Evolutionary conservation across 2,888 invertebrate species (phyloP).

Genomic region (Xiphydria camelus): DNA sequence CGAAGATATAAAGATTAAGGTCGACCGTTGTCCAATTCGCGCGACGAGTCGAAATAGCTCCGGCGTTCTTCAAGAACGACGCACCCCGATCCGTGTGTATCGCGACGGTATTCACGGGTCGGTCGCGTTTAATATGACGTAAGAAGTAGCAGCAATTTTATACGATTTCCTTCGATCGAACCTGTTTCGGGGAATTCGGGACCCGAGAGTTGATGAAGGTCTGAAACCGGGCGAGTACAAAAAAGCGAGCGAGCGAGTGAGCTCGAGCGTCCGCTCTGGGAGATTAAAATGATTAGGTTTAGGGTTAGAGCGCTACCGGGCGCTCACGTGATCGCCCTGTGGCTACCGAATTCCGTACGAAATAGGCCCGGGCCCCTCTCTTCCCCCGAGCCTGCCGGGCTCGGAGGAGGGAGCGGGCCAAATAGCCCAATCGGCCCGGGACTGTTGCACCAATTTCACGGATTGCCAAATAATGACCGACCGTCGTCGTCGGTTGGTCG

Average conservation of each 20-base stretch:
- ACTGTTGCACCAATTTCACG: conserved; percentile 13
- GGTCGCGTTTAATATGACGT: neutral
- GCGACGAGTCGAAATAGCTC: too few species aligned
- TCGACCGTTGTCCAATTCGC: too few species aligned
- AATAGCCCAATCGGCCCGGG: conserved; percentile 5
- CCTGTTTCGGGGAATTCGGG: conserved; percentile 37
- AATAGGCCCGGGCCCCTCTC: conserved; percentile 60
- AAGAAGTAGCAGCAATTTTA: conserved; percentile 14
- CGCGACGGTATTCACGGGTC: too few species aligned
- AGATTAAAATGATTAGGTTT: conserved; percentile 51
- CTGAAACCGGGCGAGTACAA: conserved; percentile 22
- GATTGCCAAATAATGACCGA: conserved; percentile 14
- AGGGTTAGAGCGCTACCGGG: conserved; percentile 41
- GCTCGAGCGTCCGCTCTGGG: conserved; percentile 14
- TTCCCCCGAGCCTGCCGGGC: conserved; percentile 55
- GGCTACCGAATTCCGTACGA: conserved; percentile 59
- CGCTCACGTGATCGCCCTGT: conserved; percentile 47
- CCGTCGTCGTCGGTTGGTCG: too few species aligned
- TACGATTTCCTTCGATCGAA: conserved; percentile 32
- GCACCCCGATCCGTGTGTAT: too few species aligned
- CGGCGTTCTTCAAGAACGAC: too few species aligned
- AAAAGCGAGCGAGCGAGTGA: conserved; percentile 16
- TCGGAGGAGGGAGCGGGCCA: conserved; percentile 59
- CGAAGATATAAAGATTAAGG: too few species aligned
- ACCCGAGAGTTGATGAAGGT: conserved; percentile 19